These are phyloP conservation scores for Ylistrum balloti DNA, from an alignment of 1,140 invertebrate genomes.

Conservation along the genomic window DNA sequence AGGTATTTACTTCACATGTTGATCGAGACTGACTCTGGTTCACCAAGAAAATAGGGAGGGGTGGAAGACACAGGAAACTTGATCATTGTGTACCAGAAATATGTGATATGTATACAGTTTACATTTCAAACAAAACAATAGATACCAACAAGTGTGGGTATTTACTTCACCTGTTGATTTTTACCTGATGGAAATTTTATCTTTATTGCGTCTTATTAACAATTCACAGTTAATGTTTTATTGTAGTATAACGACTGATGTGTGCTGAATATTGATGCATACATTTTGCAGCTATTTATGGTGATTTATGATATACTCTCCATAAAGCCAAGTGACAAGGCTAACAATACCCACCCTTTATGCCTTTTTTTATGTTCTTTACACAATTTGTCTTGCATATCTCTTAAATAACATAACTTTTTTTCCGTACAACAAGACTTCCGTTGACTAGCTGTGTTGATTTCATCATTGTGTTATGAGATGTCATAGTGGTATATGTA, in stretches of 20 bases:
- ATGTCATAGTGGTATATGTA: background rate
- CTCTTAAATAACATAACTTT: background rate
- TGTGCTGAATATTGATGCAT: constrained; percentile 19
- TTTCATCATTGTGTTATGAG: constrained; percentile 27
- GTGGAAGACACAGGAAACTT: too few species aligned
- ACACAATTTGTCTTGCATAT: background rate
- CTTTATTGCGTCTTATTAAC: background rate
- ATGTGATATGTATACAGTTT: background rate
- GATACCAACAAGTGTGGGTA: background rate
- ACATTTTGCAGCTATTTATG: background rate
- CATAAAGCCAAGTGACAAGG: background rate
- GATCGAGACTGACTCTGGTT: too few species aligned
- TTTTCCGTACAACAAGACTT: background rate
- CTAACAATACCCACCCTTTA: background rate
- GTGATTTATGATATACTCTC: background rate
- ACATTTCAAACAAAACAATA: background rate
- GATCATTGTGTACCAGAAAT: too few species aligned
- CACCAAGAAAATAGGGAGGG: too few species aligned
- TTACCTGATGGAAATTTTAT: background rate
- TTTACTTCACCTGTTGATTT: background rate
- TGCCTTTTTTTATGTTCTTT: background rate
- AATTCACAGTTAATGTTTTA: constrained; percentile 14
- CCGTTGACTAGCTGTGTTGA: background rate
- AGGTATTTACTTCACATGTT: too few species aligned
- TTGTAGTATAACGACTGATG: background rate